phyloP scores from a whole-genome alignment of 2,888 invertebrate species.

The Dilophus febrilis region DNA sequence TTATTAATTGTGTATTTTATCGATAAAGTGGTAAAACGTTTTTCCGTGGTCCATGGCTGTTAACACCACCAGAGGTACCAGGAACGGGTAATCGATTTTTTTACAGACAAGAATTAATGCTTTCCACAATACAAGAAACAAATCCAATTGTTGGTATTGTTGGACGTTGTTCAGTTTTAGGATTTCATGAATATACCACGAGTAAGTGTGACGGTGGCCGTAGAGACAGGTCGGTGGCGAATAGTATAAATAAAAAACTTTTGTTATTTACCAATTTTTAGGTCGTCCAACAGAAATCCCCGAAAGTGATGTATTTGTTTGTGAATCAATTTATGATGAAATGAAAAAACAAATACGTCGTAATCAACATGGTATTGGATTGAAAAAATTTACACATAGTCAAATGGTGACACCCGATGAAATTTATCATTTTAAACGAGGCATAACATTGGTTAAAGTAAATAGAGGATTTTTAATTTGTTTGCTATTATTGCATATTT shows the following conservation, averaged over 20 bases:
- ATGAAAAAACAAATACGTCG: slow-evolving; percentile 60
- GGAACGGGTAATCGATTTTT: slow-evolving; percentile 63
- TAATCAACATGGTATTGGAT: slow-evolving; percentile 43
- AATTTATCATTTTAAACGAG: slow-evolving; percentile 59
- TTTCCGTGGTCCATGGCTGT: slow-evolving; percentile 87
- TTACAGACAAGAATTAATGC: slow-evolving; percentile 84
- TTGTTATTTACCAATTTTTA: slow-evolving; percentile 21
- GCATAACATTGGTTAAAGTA: slow-evolving; percentile 42
- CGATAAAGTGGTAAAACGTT: slow-evolving; percentile 63
- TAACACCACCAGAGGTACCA: slow-evolving; percentile 74
- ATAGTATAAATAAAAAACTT: neutral
- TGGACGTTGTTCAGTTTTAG: slow-evolving; percentile 79
- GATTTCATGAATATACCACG: slow-evolving; percentile 75
- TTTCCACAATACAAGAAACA: slow-evolving; percentile 81
- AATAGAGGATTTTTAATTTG: neutral
- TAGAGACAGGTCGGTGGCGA: too few species aligned
- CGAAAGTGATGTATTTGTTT: slow-evolving; percentile 83
- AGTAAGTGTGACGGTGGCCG: slow-evolving; percentile 46
- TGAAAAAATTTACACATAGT: slow-evolving; percentile 67
- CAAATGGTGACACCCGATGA: slow-evolving; percentile 86
- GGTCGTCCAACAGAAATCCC: slow-evolving; percentile 86
- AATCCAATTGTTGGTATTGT: slow-evolving; percentile 81
- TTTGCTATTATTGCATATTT: too few species aligned
- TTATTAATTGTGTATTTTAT: neutral
- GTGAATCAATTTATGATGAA: slow-evolving; percentile 84